phyloP scores from a whole-genome alignment of 2,888 invertebrate species.

The Thymelicus lineola region DNA sequence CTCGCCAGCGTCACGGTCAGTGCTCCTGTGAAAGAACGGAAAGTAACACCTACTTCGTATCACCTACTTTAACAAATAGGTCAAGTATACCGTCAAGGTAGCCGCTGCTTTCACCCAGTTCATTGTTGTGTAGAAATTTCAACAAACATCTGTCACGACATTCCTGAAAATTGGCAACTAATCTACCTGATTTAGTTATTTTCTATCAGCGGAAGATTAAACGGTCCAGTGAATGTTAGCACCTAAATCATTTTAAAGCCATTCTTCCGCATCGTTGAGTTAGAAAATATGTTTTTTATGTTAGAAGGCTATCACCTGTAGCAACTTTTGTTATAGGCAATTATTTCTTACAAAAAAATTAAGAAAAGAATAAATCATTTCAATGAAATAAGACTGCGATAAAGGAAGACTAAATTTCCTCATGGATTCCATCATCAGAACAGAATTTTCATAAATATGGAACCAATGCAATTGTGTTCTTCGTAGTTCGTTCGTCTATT shows the following conservation, averaged over 20 bases:
- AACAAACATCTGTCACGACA: background rate
- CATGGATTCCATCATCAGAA: too few species aligned
- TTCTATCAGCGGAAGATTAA: background rate
- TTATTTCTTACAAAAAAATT: background rate
- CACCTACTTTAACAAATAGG: constrained; percentile 10
- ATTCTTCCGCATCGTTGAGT: constrained; percentile 9
- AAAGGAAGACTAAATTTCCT: too few species aligned
- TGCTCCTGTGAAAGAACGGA: constrained; percentile 7
- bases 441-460: too few species aligned
- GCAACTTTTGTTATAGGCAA: too few species aligned
- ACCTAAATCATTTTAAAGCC: background rate
- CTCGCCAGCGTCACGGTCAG: constrained; percentile 85
- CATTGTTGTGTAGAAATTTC: background rate
- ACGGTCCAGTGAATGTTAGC: background rate
- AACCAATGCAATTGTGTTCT: too few species aligned
- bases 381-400: background rate
- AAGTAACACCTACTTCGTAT: background rate
- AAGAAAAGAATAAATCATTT: background rate
- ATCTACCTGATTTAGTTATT: too few species aligned
- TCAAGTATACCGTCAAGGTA: constrained; percentile 15
- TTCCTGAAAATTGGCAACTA: too few species aligned
- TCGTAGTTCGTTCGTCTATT: too few species aligned
- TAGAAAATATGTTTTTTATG: constrained; percentile 5
- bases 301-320: background rate
- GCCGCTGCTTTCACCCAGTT: background rate